Conservation (phyloP, 2,113 vertebrate species). For the Girardinichthys multiradiatus region DNA sequence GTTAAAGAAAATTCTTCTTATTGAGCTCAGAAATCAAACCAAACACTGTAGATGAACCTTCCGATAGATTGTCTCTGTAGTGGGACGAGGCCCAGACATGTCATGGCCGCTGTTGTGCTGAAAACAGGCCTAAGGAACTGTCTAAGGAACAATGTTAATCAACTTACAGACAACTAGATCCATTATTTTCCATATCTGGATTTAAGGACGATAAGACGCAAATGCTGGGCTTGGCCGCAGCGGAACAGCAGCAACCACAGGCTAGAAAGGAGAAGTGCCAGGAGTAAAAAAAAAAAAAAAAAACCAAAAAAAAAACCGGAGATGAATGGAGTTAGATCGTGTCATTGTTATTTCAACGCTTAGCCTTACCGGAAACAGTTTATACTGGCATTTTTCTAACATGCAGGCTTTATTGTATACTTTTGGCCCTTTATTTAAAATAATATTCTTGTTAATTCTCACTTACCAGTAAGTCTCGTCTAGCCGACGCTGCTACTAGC, state of each 20-base stretch:
- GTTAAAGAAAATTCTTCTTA: no score
- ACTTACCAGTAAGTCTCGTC: constrained; percentile 37
- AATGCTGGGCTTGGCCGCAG: background rate
- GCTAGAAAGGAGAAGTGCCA: constrained; percentile 8
- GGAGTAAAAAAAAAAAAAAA: constrained; percentile 45
- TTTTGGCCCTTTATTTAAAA: background rate
- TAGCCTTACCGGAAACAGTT: constrained; percentile 15
- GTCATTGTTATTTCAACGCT: constrained; percentile 8
- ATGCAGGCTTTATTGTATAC: background rate
- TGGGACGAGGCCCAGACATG: constrained; percentile 22
- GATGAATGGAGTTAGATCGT: constrained; percentile 42
- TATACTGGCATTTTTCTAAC: background rate
- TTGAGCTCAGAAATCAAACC: background rate
- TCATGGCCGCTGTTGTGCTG: background rate
- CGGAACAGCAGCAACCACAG: background rate
- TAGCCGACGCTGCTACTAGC: constrained; percentile 46
- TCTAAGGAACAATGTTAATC: background rate
- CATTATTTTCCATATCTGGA: background rate
- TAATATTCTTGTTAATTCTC: background rate
- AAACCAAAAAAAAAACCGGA: constrained; percentile 34
- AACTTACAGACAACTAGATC: background rate
- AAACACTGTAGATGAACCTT: background rate
- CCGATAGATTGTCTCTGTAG: background rate
- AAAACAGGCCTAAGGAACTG: constrained; percentile 1
- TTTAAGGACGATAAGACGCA: background rate